Base-by-base conservation (phyloP, 2,797 vertebrate genomes). In the Tragopan temminckii region DNA sequence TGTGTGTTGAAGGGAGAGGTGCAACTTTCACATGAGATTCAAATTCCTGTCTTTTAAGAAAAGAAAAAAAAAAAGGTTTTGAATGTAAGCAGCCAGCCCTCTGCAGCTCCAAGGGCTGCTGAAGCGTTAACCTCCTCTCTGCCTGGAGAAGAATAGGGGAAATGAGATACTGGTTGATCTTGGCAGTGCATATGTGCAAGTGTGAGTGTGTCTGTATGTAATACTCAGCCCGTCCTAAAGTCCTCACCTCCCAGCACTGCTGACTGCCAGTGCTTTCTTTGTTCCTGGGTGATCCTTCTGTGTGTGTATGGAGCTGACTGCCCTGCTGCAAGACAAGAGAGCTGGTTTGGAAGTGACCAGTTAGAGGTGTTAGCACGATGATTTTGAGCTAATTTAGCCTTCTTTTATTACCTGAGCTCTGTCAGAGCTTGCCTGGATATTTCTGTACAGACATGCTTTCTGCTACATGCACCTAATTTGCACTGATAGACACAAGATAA, bases 1-100 rank as follows among this genome's bases (percentile, higher is more conserved):
- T 9, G 38, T 24, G 17, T 21, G 3, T 5, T 21, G 21, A 8
- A 17, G 0, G 1, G 1, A 40, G 3, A 16, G 8, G 3, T n/a
- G 23, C 4, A 21, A 20, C 59, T 79, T 88, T 64, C 70, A 53
- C 11, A 31, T 16, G 24, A 24, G 27, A 52, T 59, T 80, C 13
- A 61, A 59, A 70, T 81, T 72, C 29, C 27, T 52, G 9, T 0
- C 20, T 76, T 53, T 71, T 58, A 40, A 1, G 52, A 31, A 53
- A 53, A 29, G 50, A 52, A 29, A 52, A 52, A 43, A 20, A 55
- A 55, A 31, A 29, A 75, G 70, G 5, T 38, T 61, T 46, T 0
- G 1, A 3, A 5, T 36, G 11, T 53, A 24, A 79, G 19, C 21
- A 81, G 27, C 20, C 61, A 84, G 13, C 13, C 10, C 5, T 19